Percentiles rank a stretch among this genome's conserved stretches.
These are phyloP conservation scores for Ips typographus DNA, from an alignment of 1,140 invertebrate species.

Conservation along the genomic window DNA sequence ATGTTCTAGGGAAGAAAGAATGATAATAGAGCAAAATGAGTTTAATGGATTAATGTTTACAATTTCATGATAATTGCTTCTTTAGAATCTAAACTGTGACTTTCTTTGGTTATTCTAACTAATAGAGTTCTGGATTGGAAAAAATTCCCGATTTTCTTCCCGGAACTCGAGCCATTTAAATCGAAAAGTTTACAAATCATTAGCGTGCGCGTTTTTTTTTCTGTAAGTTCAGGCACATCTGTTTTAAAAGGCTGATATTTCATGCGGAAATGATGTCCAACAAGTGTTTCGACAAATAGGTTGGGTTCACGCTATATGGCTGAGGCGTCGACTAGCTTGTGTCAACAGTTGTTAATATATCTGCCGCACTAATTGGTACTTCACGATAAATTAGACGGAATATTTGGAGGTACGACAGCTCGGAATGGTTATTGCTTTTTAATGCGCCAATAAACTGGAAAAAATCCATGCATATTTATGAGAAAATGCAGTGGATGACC, in stretches of 20 bases:
- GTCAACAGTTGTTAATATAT: constrained; percentile 1
- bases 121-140: too few relatives aligned
- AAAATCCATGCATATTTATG: constrained; percentile 3
- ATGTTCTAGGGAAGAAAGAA: too few relatives aligned
- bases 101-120: too few relatives aligned
- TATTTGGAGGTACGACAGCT: constrained; percentile 1
- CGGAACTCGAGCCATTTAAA: too few relatives aligned
- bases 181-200: too few relatives aligned
- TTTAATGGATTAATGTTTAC: too few relatives aligned
- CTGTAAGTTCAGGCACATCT: too few relatives aligned
- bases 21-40: too few relatives aligned
- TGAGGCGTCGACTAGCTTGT: constrained; percentile 1
- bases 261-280: background rate
- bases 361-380: constrained; percentile 1
- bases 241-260: background rate
- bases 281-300: constrained; percentile 3
- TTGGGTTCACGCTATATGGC: background rate
- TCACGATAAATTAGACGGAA: background rate
- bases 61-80: too few relatives aligned
- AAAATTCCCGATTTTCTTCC: too few relatives aligned
- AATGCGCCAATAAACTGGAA: background rate
- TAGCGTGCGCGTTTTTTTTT: too few relatives aligned
- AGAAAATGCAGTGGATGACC: constrained; percentile 1
- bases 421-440: background rate
- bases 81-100: too few relatives aligned